Percentiles rank a stretch among this genome's conserved stretches.
phyloP scores from a whole-genome alignment of 2,113 vertebrate genomes.

The Halcyon malimbica region DNA sequence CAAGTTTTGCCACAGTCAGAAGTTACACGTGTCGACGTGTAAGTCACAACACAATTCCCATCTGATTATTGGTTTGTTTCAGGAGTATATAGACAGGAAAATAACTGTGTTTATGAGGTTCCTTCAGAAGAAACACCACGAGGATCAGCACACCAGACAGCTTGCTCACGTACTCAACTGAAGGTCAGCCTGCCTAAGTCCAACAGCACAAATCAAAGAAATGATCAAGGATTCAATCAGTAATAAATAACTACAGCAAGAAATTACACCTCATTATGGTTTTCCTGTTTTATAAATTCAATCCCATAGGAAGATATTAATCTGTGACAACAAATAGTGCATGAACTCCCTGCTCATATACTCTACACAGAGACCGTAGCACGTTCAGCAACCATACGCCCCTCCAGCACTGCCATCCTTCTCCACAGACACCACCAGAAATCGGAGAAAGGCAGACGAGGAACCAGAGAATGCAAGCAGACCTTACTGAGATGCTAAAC shows the following conservation, averaged over 20 bases:
- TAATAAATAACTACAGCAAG: background rate
- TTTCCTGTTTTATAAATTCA: background rate
- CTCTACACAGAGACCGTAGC: background rate
- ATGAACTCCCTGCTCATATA: accelerated
- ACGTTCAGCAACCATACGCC: accelerated
- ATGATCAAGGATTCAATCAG: background rate
- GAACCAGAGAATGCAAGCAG: background rate
- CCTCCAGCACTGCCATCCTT: background rate
- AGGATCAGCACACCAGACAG: background rate
- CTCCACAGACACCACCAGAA: background rate
- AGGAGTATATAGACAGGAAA: background rate
- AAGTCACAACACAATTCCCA: background rate
- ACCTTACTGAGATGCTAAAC: background rate
- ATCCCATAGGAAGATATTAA: background rate
- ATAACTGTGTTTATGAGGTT: background rate
- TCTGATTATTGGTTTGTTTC: background rate
- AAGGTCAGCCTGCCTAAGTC: background rate
- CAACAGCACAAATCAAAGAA: background rate
- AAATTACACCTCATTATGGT: accelerated
- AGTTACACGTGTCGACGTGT: accelerated
- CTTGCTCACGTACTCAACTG: background rate
- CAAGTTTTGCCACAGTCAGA: background rate
- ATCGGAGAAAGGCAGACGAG: accelerated
- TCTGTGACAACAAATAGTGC: accelerated
- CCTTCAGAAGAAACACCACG: background rate